Percentiles rank a stretch among this genome's conserved stretches.
Evolutionary conservation across 2,113 vertebrate genomes (phyloP).

Genomic region (Fulmarus glacialis): DNA sequence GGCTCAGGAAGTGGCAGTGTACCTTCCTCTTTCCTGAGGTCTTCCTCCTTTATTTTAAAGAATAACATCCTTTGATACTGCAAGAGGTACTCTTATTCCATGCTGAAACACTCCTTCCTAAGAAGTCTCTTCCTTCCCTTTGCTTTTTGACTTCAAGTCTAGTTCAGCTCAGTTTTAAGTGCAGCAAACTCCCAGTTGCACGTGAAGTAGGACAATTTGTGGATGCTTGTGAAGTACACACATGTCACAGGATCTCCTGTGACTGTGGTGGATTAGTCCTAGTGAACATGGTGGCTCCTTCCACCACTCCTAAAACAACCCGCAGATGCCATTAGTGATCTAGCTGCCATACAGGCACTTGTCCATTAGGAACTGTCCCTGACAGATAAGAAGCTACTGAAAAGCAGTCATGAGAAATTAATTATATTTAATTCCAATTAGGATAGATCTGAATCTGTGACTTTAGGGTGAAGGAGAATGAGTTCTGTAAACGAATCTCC

Average conservation of each 20-base stretch:
- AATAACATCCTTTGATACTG: background rate
- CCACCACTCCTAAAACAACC: background rate
- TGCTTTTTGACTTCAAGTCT: background rate
- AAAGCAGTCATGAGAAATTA: background rate
- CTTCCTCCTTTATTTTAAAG: background rate
- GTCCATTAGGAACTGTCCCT: background rate
- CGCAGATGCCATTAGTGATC: background rate
- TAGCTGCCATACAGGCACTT: background rate
- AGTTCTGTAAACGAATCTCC: background rate
- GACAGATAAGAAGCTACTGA: background rate
- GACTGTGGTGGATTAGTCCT: background rate
- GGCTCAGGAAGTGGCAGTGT: background rate
- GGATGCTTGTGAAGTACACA: background rate
- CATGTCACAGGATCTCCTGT: background rate
- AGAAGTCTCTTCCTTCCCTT: background rate
- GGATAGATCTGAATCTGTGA: background rate
- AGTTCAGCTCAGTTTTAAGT: background rate
- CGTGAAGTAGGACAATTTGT: background rate
- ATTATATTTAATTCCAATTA: background rate
- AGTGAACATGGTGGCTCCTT: background rate
- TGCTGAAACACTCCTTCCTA: background rate
- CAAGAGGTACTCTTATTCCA: background rate
- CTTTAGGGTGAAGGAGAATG: background rate
- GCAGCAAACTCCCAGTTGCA: background rate
- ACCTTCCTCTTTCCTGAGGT: background rate